Percentiles rank a stretch among this genome's conserved stretches.
Evolutionary conservation across 2,113 vertebrate species (phyloP).

Genomic region (Oxyura jamaicensis): DNA sequence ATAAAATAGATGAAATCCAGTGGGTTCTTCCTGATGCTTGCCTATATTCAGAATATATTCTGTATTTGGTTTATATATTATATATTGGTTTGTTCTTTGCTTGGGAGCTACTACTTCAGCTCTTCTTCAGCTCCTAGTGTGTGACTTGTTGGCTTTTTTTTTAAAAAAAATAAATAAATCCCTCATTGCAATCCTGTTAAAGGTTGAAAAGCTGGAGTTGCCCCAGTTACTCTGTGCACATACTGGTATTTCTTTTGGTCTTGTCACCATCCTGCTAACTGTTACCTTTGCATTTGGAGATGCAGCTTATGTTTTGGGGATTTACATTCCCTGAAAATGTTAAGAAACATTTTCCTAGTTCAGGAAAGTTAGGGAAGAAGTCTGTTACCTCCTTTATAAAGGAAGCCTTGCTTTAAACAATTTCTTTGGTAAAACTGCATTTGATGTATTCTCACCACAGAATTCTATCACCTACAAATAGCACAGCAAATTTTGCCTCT

Average conservation of each 20-base stretch:
- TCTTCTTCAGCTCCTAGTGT: neutral
- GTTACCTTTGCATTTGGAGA: neutral
- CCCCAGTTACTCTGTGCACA: neutral
- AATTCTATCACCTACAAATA: neutral
- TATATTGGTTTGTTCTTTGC: neutral
- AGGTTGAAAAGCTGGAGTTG: neutral
- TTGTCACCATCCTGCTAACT: neutral
- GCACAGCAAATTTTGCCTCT: neutral
- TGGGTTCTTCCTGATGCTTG: neutral
- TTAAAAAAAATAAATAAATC: too few relatives aligned
- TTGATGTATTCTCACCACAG: neutral
- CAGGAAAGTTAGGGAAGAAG: neutral
- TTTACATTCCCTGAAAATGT: neutral
- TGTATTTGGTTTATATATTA: too few relatives aligned
- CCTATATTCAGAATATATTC: neutral
- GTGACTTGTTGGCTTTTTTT: neutral
- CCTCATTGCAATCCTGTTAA: neutral
- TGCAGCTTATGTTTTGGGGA: neutral
- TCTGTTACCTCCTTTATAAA: neutral
- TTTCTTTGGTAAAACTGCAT: neutral
- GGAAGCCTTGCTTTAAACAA: neutral
- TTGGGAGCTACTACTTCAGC: neutral
- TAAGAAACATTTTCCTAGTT: neutral
- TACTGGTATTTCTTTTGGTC: neutral
- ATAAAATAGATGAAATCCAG: neutral